Evolutionary conservation across 1,140 invertebrate species (phyloP), one percentile per base, ranked within the genome.

Genomic region (Pissodes strobi): DNA sequence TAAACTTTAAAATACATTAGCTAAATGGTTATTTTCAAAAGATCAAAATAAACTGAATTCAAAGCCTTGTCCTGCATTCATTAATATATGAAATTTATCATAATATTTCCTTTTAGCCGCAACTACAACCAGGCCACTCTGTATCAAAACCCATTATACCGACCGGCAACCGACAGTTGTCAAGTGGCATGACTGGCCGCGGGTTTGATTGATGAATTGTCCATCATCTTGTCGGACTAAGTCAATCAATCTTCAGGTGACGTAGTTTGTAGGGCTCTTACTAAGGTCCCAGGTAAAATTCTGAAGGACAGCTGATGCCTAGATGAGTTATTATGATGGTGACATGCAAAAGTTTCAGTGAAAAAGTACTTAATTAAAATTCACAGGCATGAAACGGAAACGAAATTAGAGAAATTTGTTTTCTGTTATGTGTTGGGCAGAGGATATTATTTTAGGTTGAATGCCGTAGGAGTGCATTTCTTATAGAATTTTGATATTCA

Each of bases 151-250:
- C 51, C 51, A 53, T 53, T 53, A 53, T 38, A 15, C 34, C 15
- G 18, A 18, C 13, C 19, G 15, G 15, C 2, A 56, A 56, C 17
- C 53, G 68, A 34, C 55, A 53, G 63, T 59, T 70, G 71, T 73
- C 72, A 73, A 34, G 64, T 68, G 68, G 71, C 70, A 72, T 73
- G 72, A 73, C 72, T 69, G 39, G 66, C 68, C 52, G 13, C 37
- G 17, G 41, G 41, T 48, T 43, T 74, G 72, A 74, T 74, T 71
- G 71, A 74, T 74, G 66, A 71, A 71, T 74, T 74, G 72, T 74
- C 70, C 71, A 70, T 74, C 72, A 74, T 67, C 69, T 69, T 71
- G 72, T 64, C 64, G 60, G 68, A 61, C 64, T 37, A 39, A 59
- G 63, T 68, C 71, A 67, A 74, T 74, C 72, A 69, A 74, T 74